A percentile compares a stretch with the other conserved stretches of the same genome.
Conservation (phyloP, 2,113 vertebrate genomes). For the Australoheros scitulus region DNA sequence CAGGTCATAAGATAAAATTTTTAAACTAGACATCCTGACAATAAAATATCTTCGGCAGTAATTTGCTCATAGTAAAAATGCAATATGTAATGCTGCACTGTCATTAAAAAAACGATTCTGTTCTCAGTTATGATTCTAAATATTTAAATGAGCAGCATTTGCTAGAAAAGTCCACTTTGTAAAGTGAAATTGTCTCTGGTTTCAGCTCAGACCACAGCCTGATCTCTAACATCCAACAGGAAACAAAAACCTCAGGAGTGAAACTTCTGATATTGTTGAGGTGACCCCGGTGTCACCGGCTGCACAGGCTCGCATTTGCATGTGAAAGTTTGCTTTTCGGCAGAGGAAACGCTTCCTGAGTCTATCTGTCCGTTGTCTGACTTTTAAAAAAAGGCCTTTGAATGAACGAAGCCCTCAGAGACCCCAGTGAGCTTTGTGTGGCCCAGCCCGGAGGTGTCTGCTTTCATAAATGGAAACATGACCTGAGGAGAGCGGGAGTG, state of each 20-base stretch:
- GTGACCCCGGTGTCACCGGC: conserved; percentile 21
- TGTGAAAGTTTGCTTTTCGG: conserved; percentile 41
- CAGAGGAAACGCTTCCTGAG: conserved; percentile 42
- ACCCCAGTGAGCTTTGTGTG: conserved; percentile 43
- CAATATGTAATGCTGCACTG: neutral
- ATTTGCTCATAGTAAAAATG: neutral
- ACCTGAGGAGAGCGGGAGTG: neutral
- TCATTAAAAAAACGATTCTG: neutral
- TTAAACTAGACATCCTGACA: neutral
- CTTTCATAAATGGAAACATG: conserved; percentile 66
- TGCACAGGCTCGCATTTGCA: conserved; percentile 29
- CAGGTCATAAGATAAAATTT: neutral
- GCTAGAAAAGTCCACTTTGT: neutral
- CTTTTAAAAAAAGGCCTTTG: conserved; percentile 58
- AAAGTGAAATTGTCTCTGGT: neutral
- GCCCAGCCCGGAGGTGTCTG: conserved; percentile 37
- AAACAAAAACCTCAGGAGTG: conserved; percentile 2
- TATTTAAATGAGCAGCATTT: neutral
- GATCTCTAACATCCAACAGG: neutral
- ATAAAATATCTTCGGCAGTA: neutral
- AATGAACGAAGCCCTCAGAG: conserved; percentile 44
- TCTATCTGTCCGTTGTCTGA: conserved; percentile 15
- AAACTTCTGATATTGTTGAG: neutral
- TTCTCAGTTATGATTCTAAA: neutral
- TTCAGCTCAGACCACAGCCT: neutral